Base-by-base conservation (phyloP, 2,888 invertebrate species). In the Podotricha telesiphe region DNA sequence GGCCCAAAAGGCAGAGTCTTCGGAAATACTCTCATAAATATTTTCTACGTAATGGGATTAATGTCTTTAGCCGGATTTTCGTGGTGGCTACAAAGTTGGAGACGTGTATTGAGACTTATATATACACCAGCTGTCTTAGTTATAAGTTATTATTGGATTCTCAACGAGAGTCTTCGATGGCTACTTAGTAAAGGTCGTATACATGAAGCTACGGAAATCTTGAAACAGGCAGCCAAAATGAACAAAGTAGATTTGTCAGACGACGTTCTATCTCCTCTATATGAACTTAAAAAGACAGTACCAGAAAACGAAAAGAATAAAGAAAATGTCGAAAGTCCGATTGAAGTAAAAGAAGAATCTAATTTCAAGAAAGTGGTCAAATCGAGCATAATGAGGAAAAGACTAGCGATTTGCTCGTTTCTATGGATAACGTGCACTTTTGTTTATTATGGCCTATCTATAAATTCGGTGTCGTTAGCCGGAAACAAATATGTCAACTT, bases 391-490 rank as follows among this genome's bases (percentile, higher is more conserved):
- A 92, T 96, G 55, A 84, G 94, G 34, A 84, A 91, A 42, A 90
- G 96, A 78, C 85, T 95, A 70, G 73, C 94, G 0, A 94, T 94
- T 67, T 96, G 96, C 75, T 95, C 95, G 10, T 94, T 96, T 78
- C 94, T 96, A 78, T 97, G 97, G 97, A 95, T 96, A 8, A 95
- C 96, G 0, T 96, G 96, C 81, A 95, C 96, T 0, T 95, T 97
- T 77, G 95, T 97, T 6, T 97, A 96, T 81, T 97, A 96, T 76
- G 97, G 97, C 0, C 85, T 97, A 15, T 96, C 96, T 0, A 93
- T 97, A 67, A 96, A 96, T 82, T 95, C 97, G 0, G 96, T 96
- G 2, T 94, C 95, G 0, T 85, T 97, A 65, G 94, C 95, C 50
- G 96, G 96, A 0, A 95, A 96, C 82, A 95, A 95, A 79, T 97